phyloP scores from a whole-genome alignment of 2,888 invertebrate species.

The Agriopis aurantiaria region DNA sequence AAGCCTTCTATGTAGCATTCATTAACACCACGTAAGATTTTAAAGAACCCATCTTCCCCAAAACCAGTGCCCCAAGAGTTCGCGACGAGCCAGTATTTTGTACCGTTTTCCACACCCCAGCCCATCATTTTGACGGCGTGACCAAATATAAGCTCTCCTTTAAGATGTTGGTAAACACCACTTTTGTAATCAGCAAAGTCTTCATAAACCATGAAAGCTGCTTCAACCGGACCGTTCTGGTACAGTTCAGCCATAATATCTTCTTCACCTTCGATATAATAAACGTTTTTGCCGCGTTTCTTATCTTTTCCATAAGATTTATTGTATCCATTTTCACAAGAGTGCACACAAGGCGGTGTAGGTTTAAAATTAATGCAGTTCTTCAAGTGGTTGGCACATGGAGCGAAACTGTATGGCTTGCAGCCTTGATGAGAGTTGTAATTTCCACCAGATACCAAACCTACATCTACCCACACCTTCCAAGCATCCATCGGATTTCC shows the following conservation, averaged over 20 bases:
- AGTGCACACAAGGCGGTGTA: slow-evolving; percentile 25
- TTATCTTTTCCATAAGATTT: slow-evolving; percentile 88
- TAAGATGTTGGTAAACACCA: slow-evolving; percentile 30
- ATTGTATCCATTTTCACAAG: slow-evolving; percentile 31
- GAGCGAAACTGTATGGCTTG: slow-evolving; percentile 84
- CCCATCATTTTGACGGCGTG: slow-evolving; percentile 86
- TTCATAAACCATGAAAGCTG: not conserved
- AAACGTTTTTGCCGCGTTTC: slow-evolving; percentile 12
- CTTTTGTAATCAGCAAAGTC: slow-evolving; percentile 35
- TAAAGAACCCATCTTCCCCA: slow-evolving; percentile 93
- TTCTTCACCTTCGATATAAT: slow-evolving; percentile 1
- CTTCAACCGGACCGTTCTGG: slow-evolving; percentile 90
- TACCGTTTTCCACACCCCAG: slow-evolving; percentile 90
- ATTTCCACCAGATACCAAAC: slow-evolving; percentile 89
- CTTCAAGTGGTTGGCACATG: slow-evolving; percentile 69
- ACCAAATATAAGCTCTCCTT: slow-evolving; percentile 1
- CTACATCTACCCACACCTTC: slow-evolving; percentile 54
- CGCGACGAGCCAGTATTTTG: slow-evolving; percentile 92
- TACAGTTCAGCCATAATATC: slow-evolving; percentile 85
- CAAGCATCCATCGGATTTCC: slow-evolving; percentile 9
- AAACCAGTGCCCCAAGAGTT: slow-evolving; percentile 95
- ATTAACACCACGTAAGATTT: slow-evolving; percentile 75
- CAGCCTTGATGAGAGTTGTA: slow-evolving; percentile 91
- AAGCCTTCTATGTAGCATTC: slow-evolving; percentile 20
- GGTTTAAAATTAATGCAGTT: not conserved